Percentiles rank a stretch among this genome's conserved stretches.
These are phyloP conservation scores for Oreochromis spilurus DNA, from an alignment of 2,113 vertebrate genomes.

Conservation along the genomic window DNA sequence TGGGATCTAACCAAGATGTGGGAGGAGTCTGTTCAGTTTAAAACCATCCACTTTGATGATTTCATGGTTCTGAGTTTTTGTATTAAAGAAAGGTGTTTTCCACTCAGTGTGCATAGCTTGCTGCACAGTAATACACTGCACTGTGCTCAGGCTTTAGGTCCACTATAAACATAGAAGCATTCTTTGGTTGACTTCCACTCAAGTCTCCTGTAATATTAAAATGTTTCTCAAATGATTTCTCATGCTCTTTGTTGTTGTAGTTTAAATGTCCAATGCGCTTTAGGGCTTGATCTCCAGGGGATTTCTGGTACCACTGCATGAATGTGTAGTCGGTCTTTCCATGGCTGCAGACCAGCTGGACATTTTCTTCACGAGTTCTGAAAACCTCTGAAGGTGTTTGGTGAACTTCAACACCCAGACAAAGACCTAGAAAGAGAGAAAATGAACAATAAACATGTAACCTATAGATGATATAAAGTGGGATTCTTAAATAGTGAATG, in stretches of 20 bases:
- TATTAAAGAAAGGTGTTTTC: neutral
- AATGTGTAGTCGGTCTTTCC: neutral
- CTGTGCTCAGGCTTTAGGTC: neutral
- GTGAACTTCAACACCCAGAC: neutral
- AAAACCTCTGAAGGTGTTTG: neutral
- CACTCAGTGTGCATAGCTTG: fast-evolving
- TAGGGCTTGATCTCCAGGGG: fast-evolving
- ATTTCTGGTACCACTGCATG: neutral
- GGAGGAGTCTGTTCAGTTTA: neutral
- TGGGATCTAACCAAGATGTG: neutral
- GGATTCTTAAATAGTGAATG: neutral
- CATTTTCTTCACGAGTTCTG: neutral
- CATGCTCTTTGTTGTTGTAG: neutral
- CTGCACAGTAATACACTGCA: neutral
- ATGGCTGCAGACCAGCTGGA: neutral
- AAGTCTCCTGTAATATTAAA: neutral
- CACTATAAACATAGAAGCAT: neutral
- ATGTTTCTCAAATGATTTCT: fast-evolving
- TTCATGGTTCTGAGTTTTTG: neutral
- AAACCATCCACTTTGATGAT: neutral
- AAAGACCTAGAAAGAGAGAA: neutral
- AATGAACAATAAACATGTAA: neutral
- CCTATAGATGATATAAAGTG: neutral
- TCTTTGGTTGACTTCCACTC: fast-evolving
- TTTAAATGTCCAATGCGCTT: neutral